Conservation (phyloP, 2,113 vertebrate genomes). For the Nothocercus julius region DNA sequence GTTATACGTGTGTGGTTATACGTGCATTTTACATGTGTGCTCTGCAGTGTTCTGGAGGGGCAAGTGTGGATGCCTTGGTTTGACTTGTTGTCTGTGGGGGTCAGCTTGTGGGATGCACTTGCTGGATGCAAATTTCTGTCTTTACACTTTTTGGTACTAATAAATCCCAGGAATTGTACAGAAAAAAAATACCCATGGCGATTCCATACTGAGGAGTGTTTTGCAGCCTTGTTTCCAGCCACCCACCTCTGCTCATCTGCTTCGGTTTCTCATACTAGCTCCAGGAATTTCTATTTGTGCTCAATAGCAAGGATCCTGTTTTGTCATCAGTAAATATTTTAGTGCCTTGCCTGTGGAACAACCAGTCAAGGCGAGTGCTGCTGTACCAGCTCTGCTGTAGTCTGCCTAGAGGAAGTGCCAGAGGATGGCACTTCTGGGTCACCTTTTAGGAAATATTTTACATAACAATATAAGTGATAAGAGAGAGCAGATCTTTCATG, state of each 20-base stretch:
- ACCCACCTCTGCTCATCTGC: neutral
- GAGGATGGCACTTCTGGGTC: neutral
- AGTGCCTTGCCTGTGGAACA: neutral
- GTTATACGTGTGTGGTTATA: neutral
- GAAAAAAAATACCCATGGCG: neutral
- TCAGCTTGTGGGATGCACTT: neutral
- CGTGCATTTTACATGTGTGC: no score
- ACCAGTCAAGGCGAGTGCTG: neutral
- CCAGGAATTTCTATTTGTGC: neutral
- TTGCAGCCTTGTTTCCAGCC: neutral
- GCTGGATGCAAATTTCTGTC: neutral
- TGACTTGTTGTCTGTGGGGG: neutral
- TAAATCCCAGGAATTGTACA: neutral
- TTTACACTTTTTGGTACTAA: neutral
- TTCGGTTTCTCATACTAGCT: neutral
- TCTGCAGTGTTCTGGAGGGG: neutral
- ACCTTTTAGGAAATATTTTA: neutral
- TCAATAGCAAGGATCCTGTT: constrained; percentile 16
- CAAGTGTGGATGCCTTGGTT: neutral
- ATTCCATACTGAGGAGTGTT: neutral
- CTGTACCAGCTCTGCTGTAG: neutral
- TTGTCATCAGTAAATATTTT: constrained; percentile 37
- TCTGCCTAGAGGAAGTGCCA: neutral
- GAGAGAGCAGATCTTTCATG: neutral
- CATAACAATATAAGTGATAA: neutral